Conservation (phyloP, 2,797 vertebrate species). For the Hippopotamyrus pictus region DNA sequence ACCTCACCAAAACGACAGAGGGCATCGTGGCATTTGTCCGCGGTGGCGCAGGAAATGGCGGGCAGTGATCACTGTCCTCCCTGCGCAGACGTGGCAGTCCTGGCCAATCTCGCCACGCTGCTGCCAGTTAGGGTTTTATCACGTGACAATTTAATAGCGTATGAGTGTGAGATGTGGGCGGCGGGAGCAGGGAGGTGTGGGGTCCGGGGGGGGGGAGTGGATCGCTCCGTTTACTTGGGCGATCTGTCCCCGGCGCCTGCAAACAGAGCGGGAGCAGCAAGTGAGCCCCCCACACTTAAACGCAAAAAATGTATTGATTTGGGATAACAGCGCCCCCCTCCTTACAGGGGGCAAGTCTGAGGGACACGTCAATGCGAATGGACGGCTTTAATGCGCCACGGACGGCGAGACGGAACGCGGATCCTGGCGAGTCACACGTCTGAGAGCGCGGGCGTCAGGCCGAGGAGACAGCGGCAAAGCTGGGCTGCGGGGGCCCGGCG, state of each 20-base stretch:
- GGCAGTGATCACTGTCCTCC: conserved; percentile 78
- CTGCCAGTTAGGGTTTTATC: conserved; percentile 57
- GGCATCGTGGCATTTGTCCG: conserved; percentile 66
- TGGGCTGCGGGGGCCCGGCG: not conserved
- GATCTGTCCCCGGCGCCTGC: not conserved
- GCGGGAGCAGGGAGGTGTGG: not conserved
- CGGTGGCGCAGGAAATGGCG: conserved; percentile 68
- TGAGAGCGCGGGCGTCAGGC: not conserved
- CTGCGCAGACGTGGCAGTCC: conserved; percentile 72
- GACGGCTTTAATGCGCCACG: conserved; percentile 2
- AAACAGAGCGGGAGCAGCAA: not conserved
- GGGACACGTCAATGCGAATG: not conserved
- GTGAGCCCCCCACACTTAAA: conserved; percentile 1
- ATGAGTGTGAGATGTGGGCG: conserved; percentile 9
- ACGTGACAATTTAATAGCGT: conserved; percentile 38
- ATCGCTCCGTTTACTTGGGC: not conserved
- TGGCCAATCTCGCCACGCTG: conserved; percentile 65
- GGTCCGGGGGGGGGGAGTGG: not conserved
- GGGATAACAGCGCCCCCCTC: not conserved
- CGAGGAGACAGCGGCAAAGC: not conserved
- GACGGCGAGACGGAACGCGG: not conserved
- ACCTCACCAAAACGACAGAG: conserved; percentile 67
- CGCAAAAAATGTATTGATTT: conserved; percentile 11
- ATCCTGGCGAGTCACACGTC: not conserved
- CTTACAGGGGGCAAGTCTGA: not conserved